Evolutionary conservation across 2,888 invertebrate species (phyloP).

Genomic region (Sphaeridia pumilis): DNA sequence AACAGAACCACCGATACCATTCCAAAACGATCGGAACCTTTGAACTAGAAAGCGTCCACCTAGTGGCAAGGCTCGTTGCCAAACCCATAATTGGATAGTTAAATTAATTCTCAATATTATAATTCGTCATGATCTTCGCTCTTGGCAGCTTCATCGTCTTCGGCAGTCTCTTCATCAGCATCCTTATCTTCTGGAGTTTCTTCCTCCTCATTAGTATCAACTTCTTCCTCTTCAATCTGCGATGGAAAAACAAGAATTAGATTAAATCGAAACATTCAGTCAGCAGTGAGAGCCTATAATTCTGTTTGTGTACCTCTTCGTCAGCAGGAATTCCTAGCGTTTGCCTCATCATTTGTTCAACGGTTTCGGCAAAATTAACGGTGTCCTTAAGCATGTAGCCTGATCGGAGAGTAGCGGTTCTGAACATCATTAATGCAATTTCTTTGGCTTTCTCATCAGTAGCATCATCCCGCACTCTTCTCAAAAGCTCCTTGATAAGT

Average conservation of each 20-base stretch:
- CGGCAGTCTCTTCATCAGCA: conserved; percentile 7
- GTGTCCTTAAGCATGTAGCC: conserved; percentile 86
- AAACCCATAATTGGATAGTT: too few relatives aligned
- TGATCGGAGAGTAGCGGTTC: conserved; percentile 82
- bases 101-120: too few relatives aligned
- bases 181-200: conserved; percentile 14
- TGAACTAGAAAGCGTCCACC: too few relatives aligned
- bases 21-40: too few relatives aligned
- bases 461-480: conserved; percentile 64
- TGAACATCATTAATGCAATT: conserved; percentile 79
- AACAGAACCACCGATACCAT: too few relatives aligned
- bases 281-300: not conserved
- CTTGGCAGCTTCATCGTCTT: conserved; percentile 16
- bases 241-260: not conserved
- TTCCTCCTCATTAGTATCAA: conserved; percentile 14
- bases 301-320: conserved; percentile 45
- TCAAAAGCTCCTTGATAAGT: conserved; percentile 77
- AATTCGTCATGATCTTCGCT: conserved; percentile 30
- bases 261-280: not conserved
- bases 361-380: conserved; percentile 73
- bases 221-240: conserved; percentile 25
- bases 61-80: too few relatives aligned
- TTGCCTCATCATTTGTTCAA: conserved; percentile 78
- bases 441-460: conserved; percentile 65
- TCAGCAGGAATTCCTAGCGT: conserved; percentile 64